Conservation (phyloP, 2,888 invertebrate species). For the Conops quadrifasciatus region DNA sequence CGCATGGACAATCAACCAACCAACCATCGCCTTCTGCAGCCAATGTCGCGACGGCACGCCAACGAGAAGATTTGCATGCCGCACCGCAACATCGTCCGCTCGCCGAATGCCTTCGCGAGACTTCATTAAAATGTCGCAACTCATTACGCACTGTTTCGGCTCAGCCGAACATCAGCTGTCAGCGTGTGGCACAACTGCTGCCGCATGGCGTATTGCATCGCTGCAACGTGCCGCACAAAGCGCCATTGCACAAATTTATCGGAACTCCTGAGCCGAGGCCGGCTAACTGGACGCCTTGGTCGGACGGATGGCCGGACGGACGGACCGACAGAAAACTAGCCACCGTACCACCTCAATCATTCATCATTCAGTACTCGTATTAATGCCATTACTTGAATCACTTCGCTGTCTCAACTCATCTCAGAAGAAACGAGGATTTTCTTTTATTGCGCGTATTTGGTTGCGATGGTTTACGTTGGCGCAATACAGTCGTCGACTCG, state of each 20-base stretch:
- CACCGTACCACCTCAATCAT: constrained; percentile 11
- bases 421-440: too few species aligned
- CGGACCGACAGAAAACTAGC: background rate
- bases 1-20: background rate
- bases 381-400: constrained; percentile 5
- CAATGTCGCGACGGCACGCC: background rate
- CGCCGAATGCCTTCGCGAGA: background rate
- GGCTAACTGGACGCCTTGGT: background rate
- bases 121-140: constrained; percentile 45
- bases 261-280: constrained; percentile 19
- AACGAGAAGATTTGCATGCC: constrained; percentile 18
- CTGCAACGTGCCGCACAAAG: constrained; percentile 32
- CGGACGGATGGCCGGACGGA: background rate
- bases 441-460: too few species aligned
- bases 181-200: constrained; percentile 18
- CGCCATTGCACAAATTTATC: constrained; percentile 45
- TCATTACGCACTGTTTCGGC: constrained; percentile 36
- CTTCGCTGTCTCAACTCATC: background rate
- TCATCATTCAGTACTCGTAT: background rate
- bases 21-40: background rate
- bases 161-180: constrained; percentile 31
- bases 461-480: background rate
- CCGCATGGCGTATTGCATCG: constrained; percentile 2
- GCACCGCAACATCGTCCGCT: background rate
- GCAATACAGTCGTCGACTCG: background rate